Evolutionary conservation across 2,888 invertebrate genomes (phyloP), one percentile per base, ranked within the genome.

Genomic region (Seira ritae): DNA sequence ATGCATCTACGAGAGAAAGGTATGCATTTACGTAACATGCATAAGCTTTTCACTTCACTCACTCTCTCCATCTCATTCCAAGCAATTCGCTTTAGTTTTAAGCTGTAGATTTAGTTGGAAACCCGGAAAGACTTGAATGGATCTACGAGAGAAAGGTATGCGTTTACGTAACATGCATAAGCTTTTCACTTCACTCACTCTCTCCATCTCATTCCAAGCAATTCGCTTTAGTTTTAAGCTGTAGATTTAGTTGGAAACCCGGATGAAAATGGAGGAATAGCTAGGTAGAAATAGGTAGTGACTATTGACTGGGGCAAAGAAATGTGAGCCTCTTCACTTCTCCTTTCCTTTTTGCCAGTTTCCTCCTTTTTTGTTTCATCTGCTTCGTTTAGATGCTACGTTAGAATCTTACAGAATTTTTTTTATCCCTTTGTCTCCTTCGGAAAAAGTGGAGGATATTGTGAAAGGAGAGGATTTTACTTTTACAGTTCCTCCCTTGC

Each of bases 371-470:
- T n/a, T n/a, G n/a, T n/a, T n/a, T n/a, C n/a, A n/a, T n/a, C n/a
- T n/a, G n/a, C n/a, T n/a, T n/a, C n/a, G n/a, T n/a, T n/a, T n/a
- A n/a, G n/a, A n/a, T n/a, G n/a, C n/a, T n/a, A n/a, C n/a, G n/a
- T n/a, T 42, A 75, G 23, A 75, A 50, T 55, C 76, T 55, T 76
- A 67, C 69, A 37, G 68, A 76, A 60, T 60, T 69, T 76, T 75
- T 20, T 46, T 37, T 66, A 24, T 50, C 46, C 31, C 69, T 42
- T 69, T 8, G 20, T 17, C 65, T 55, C 23, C n/a, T 22, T 3
- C 68, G 46, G 65, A 10, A 24, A 20, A 68, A 20, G 31, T 22
- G 55, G 24, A 31, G 46, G 42, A 66, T 46, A 46, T n/a, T n/a
- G n/a, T n/a, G 22, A 74, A 68, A 69, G 24, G 24, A 67, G 23